Evolutionary conservation across 2,113 vertebrate genomes (phyloP).

Genomic region (Mobula birostris): DNA sequence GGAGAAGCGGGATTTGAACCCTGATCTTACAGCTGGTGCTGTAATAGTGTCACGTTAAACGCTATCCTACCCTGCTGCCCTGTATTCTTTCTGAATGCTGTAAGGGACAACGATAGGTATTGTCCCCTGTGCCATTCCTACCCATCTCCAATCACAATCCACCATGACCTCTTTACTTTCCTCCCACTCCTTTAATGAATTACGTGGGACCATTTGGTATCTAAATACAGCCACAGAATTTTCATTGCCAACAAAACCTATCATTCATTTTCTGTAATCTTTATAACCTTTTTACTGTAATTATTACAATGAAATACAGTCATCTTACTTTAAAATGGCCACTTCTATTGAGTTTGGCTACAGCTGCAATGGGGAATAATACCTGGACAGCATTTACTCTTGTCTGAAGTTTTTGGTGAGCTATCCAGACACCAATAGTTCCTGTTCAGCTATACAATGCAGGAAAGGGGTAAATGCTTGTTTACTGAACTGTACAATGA

Average conservation of each 20-base stretch:
- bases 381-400: neutral
- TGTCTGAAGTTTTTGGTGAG: too few relatives aligned
- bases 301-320: neutral
- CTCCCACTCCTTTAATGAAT: neutral
- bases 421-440: too few relatives aligned
- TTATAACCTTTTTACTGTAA: neutral
- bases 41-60: too few relatives aligned
- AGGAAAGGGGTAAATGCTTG: too few relatives aligned
- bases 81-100: neutral
- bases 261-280: neutral
- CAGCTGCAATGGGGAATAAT: neutral
- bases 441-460: too few relatives aligned
- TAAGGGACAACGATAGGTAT: neutral
- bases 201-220: neutral
- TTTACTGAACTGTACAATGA: too few relatives aligned
- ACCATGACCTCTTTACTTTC: neutral
- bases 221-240: neutral
- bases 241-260: neutral
- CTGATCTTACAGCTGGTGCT: too few relatives aligned
- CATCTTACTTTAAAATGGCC: neutral
- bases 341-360: neutral
- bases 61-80: too few relatives aligned
- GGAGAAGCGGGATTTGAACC: too few relatives aligned
- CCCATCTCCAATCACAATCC: neutral
- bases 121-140: neutral